Evolutionary conservation across 1,140 invertebrate species (phyloP).

Genomic region (Hirudo medicinalis): DNA sequence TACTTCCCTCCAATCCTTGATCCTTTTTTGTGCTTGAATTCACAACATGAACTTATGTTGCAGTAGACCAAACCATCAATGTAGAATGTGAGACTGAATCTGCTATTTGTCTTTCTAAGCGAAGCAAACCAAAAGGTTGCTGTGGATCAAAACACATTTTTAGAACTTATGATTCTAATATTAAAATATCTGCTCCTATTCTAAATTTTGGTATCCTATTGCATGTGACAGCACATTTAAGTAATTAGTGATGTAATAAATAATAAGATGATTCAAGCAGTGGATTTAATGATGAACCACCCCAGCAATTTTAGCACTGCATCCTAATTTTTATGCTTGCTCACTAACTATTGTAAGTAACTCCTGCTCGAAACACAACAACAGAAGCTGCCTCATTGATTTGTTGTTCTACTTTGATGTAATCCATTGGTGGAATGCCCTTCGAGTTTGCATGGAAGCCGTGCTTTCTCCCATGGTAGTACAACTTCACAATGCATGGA

Average conservation of each 20-base stretch:
- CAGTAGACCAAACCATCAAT: constrained; percentile 37
- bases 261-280: no score
- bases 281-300: no score
- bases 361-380: constrained; percentile 3
- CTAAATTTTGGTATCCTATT: no score
- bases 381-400: constrained; percentile 2
- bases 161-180: no score
- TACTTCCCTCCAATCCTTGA: constrained; percentile 35
- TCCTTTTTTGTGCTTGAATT: constrained; percentile 37
- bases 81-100: constrained; percentile 40
- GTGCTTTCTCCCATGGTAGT: constrained; percentile 7
- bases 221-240: no score
- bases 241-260: no score
- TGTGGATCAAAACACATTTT: constrained; percentile 24
- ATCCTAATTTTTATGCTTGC: no score
- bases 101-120: constrained; percentile 37
- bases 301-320: no score
- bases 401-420: constrained; percentile 6
- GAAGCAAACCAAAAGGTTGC: constrained; percentile 38
- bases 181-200: no score
- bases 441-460: background rate
- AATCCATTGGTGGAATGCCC: background rate
- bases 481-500: background rate
- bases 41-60: constrained; percentile 40
- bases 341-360: constrained; percentile 2